A percentile compares a stretch with the other conserved stretches of the same genome.
Conservation (phyloP, 2,888 invertebrate genomes). For the Strigamia maritima region DNA sequence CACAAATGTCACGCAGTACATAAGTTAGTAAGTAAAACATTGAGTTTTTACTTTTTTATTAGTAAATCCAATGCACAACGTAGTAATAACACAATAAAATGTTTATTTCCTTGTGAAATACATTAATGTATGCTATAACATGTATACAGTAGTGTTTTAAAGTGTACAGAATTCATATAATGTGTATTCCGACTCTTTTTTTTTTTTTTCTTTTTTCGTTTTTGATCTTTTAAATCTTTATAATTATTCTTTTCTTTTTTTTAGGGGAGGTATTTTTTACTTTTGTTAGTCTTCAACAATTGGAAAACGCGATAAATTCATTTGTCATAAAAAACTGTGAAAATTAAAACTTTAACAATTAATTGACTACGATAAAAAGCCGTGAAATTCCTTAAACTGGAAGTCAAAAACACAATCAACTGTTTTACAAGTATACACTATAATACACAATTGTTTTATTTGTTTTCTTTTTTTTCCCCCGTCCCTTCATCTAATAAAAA, state of each 20-base stretch:
- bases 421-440: too few relatives aligned
- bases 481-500: background rate
- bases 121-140: background rate
- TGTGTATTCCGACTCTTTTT: background rate
- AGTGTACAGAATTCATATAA: background rate
- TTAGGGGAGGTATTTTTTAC: too few relatives aligned
- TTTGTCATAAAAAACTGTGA: background rate
- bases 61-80: background rate
- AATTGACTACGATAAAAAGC: background rate
- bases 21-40: too few relatives aligned
- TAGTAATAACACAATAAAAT: background rate
- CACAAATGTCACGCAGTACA: too few relatives aligned
- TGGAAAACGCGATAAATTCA: background rate
- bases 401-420: background rate
- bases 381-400: background rate
- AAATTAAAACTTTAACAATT: background rate
- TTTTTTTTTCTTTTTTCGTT: too few relatives aligned
- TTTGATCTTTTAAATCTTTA: too few relatives aligned
- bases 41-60: background rate
- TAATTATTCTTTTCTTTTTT: background rate
- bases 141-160: background rate
- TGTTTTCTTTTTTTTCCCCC: too few relatives aligned
- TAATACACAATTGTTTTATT: too few relatives aligned
- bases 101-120: background rate
- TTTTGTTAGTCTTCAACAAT: background rate